Base-by-base conservation (phyloP, 2,797 vertebrate species). In the Acropternis orthonyx region DNA sequence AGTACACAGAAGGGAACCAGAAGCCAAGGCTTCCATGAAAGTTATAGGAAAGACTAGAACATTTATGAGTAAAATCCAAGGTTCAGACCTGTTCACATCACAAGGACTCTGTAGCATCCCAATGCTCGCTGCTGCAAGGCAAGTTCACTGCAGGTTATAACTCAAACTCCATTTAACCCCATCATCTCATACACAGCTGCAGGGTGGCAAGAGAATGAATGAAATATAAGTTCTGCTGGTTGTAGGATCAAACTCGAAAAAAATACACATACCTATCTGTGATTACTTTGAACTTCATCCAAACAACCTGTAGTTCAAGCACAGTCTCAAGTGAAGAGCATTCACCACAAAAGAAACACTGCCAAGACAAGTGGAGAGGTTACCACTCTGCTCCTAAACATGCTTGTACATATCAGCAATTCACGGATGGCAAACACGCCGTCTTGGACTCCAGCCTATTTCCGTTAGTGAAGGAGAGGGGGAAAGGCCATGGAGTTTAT, bases 371-470 rank as follows among this genome's bases (percentile, higher is more conserved):
- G 74, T 3, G 18, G 36, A 82, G 67, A 55, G 65, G 15, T 88
- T 8, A 20, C n/a, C 5, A 3, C 73, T 28, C 85, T 28, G 51
- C 76, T 89, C 73, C 48, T 55, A 51, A 92, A 58, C 79, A 32
- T 0, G 6, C 72, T 24, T 26, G 85, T 78, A 34, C 14, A 3
- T 71, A 86, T 58, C 73, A 82, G 91, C 59, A 67, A 36, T 22
- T 69, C 71, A 34, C 46, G 8, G 44, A 39, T 2, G 19, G 76
- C 76, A 84, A 93, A 88, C 82, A 46, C 5, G 12, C 5, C 2
- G 52, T 21, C 65, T 46, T 82, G 94, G 93, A 79, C 74, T 73
- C 59, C 5, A 88, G 86, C 86, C 88, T 52, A 11, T 2, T 88
- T 51, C 63, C 56, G 48, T 63, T 15, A 4, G n/a, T 54, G 65